Evolutionary conservation across 2,113 vertebrate genomes (phyloP).

Genomic region (Taxidea taxus): DNA sequence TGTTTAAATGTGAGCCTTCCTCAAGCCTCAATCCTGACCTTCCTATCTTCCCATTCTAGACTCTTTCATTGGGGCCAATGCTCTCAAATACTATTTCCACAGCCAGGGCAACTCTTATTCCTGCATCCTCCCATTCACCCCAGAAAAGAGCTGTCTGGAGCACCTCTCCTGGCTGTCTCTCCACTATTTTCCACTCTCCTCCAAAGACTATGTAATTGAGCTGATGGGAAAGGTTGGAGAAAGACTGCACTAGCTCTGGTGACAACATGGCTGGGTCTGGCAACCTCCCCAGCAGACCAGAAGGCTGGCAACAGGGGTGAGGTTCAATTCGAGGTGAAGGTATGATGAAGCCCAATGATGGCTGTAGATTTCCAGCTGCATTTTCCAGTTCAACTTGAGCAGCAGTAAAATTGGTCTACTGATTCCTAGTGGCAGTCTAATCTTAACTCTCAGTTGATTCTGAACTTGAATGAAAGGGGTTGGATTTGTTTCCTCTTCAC

Average conservation of each 20-base stretch:
- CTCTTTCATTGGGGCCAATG: background rate
- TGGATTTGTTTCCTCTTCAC: background rate
- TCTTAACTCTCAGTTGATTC: background rate
- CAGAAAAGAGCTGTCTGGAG: background rate
- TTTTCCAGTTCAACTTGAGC: conserved; percentile 18
- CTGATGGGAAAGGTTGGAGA: background rate
- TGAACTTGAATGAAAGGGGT: background rate
- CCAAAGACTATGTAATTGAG: background rate
- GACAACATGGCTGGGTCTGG: background rate
- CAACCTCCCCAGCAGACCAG: background rate
- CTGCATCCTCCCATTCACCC: background rate
- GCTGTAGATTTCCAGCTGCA: background rate
- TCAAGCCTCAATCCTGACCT: background rate
- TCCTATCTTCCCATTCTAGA: background rate
- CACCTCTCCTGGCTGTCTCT: background rate
- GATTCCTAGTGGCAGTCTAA: background rate
- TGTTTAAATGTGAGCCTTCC: conserved; percentile 1
- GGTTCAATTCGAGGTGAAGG: too few species aligned
- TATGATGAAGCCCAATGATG: background rate
- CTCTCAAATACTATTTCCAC: background rate
- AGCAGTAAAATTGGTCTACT: background rate
- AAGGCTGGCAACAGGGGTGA: background rate
- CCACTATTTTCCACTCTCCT: background rate
- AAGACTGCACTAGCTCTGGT: background rate
- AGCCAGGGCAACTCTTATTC: background rate